Base-by-base conservation (phyloP, 1,140 invertebrate species). In the Hydropsyche tenuis region DNA sequence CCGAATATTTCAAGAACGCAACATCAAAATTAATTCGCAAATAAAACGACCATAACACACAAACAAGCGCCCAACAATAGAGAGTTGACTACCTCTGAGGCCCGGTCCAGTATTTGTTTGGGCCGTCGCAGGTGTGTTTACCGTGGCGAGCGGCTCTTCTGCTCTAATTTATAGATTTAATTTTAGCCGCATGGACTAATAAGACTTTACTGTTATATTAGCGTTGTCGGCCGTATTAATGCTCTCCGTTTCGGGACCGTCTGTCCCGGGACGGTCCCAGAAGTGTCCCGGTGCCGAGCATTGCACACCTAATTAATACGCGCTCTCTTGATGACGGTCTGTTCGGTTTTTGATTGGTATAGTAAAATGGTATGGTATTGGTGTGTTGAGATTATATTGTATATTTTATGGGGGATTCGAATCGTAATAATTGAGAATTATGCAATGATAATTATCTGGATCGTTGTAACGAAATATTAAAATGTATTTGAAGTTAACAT, bases 141-240 rank as follows among this genome's bases (percentile, higher is more conserved):
- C 72, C 37, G 7, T 66, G 63, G 73, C 63, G 43, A 53, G 22
- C 43, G 62, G 62, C 62, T 63, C 56, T 60, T 60, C 65, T 27
- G 46, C 43, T 64, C 60, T 73, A 76, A 76, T 76, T 76, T 76
- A 76, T 76, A 74, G 69, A 76, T 76, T 76, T 76, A 76, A 74
- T 76, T 73, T 76, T 74, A 71, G 66, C 72, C 73, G 63, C 70
- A 66, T 20, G 46, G 64, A 65, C 53, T 72, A 72, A 72, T 74
- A 76, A 76, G 75, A 76, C 72, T 76, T 64, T 53, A 63, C 42
- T 18, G 69, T 46, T 30, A 56, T 43, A 16, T 43, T 42, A 70
- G 12, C 27, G 9, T 56, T 70, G 30, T 37, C 30, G 30, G 30
- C 45, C n/a, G 46, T 25, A 69, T 53, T 69, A 48, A 69, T 69